Evolutionary conservation across 2,888 invertebrate genomes (phyloP).

Genomic region (Lypha dubia): DNA sequence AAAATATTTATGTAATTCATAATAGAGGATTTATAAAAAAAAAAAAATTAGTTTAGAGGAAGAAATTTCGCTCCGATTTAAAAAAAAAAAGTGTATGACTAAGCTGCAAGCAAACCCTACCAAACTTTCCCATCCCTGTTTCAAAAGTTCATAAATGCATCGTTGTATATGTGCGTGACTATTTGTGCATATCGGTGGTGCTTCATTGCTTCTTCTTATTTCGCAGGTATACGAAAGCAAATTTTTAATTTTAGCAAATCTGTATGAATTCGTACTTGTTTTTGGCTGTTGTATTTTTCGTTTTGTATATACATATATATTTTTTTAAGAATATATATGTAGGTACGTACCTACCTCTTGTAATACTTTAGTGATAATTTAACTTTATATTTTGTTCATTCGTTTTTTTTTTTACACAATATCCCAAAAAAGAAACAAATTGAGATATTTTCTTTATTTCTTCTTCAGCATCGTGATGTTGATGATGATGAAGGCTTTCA

Average conservation of each 20-base stretch:
- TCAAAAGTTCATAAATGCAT: background rate
- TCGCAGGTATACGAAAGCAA: background rate
- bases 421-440: background rate
- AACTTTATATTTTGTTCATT: constrained; percentile 58
- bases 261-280: constrained; percentile 15
- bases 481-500: background rate
- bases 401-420: constrained; percentile 30
- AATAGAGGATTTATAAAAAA: too few species aligned
- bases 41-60: too few species aligned
- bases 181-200: background rate
- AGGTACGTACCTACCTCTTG: too few species aligned
- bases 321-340: too few species aligned
- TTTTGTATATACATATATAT: too few species aligned
- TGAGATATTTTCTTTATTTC: constrained; percentile 37
- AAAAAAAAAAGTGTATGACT: too few species aligned
- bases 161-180: background rate
- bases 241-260: constrained; percentile 34
- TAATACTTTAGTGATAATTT: constrained; percentile 66
- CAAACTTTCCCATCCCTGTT: background rate
- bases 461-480: constrained; percentile 20
- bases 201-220: constrained; percentile 17
- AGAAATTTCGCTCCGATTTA: too few species aligned
- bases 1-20: too few species aligned
- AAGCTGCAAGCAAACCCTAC: background rate
- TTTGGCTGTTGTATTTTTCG: constrained; percentile 13